A percentile compares a stretch with the other conserved stretches of the same genome.
phyloP scores from a whole-genome alignment of 2,888 invertebrate genomes.

The Stramonita haemastoma region DNA sequence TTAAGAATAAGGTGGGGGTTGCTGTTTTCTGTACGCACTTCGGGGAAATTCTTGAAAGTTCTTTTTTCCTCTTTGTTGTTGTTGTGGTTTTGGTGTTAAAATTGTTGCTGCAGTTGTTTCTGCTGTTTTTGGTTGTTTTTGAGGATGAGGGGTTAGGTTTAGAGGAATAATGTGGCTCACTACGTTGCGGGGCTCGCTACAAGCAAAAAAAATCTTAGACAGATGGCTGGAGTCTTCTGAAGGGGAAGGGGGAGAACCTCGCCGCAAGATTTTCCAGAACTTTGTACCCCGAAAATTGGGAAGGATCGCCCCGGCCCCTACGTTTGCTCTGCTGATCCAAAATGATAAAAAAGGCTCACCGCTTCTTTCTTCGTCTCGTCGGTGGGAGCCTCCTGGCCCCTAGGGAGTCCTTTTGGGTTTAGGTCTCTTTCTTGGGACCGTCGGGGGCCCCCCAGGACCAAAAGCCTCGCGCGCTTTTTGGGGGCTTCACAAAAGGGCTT shows the following conservation, averaged over 20 bases:
- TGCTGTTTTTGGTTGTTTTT: neutral
- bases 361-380: neutral
- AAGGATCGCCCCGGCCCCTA: too few species aligned
- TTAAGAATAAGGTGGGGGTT: conserved; percentile 37
- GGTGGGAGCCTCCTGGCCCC: neutral
- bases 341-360: neutral
- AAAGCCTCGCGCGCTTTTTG: neutral
- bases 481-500: neutral
- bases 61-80: neutral
- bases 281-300: too few species aligned
- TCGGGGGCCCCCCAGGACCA: neutral
- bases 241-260: neutral
- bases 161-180: too few species aligned
- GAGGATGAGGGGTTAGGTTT: too few species aligned
- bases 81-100: too few species aligned
- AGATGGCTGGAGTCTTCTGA: conserved; percentile 5
- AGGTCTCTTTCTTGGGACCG: neutral
- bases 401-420: neutral
- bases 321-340: neutral
- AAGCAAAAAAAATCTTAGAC: conserved; percentile 6
- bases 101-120: neutral
- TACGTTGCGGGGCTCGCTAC: neutral
- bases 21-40: neutral
- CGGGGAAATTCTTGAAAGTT: neutral
- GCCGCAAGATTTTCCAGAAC: neutral